Conservation (phyloP, 1,140 invertebrate species). For the Wiebesia pumilae region DNA sequence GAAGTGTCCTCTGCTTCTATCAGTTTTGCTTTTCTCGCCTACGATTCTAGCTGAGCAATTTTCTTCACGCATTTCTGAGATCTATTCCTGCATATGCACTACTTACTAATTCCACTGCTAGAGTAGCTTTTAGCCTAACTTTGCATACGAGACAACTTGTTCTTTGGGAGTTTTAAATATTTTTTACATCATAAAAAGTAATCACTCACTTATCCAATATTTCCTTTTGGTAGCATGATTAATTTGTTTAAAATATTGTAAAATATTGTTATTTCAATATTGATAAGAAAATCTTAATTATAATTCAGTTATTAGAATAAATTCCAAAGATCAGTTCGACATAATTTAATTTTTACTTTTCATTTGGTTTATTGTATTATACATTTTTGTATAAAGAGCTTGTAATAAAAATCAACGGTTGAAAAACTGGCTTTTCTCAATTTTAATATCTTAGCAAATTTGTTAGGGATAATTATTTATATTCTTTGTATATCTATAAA, state of each 20-base stretch:
- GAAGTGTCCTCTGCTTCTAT: not conserved
- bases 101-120: not conserved
- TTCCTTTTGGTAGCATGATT: not conserved
- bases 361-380: too few relatives aligned
- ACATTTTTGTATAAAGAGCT: too few relatives aligned
- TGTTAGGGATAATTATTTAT: not conserved
- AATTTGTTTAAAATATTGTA: too few relatives aligned
- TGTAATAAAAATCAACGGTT: too few relatives aligned
- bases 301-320: too few relatives aligned
- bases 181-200: not conserved
- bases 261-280: too few relatives aligned
- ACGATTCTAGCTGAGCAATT: not conserved
- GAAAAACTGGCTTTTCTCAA: too few relatives aligned
- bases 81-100: not conserved
- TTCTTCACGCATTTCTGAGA: not conserved
- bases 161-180: not conserved
- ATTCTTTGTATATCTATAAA: not conserved
- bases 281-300: too few relatives aligned
- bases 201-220: not conserved
- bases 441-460: not conserved
- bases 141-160: not conserved
- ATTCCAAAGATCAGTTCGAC: too few relatives aligned
- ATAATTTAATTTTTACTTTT: too few relatives aligned
- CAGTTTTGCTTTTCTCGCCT: conserved; percentile 7
- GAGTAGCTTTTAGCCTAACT: not conserved